Evolutionary conservation across 2,888 invertebrate species (phyloP).

Genomic region (Cryptus viduatorius): DNA sequence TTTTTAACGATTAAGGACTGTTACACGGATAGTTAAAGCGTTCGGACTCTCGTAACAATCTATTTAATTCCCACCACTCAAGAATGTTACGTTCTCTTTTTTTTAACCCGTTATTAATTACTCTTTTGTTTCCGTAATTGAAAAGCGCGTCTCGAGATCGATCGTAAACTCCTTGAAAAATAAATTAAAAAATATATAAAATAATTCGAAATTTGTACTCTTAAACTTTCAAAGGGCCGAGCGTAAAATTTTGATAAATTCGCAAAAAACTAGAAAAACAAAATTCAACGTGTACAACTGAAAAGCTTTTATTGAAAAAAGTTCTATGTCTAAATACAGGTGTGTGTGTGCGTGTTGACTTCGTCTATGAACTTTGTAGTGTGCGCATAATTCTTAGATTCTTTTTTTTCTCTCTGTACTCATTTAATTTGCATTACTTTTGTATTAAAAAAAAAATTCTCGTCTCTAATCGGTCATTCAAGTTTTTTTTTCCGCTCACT

Average conservation of each 20-base stretch:
- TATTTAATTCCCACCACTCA: constrained; percentile 33
- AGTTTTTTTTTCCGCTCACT: constrained; percentile 41
- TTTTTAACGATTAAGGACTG: constrained; percentile 27
- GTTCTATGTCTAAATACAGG: constrained; percentile 83
- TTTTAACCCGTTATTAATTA: not conserved
- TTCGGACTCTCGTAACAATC: constrained; percentile 21
- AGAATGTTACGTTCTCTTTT: constrained; percentile 22
- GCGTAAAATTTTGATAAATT: constrained; percentile 77
- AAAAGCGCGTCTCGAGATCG: constrained; percentile 28
- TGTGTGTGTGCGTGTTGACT: constrained; percentile 77
- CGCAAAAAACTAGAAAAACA: constrained; percentile 80
- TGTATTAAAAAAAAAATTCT: not conserved
- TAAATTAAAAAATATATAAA: too few relatives aligned
- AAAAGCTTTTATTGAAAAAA: constrained; percentile 84
- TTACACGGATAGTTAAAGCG: constrained; percentile 45
- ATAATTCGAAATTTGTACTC: too few relatives aligned
- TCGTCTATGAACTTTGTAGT: constrained; percentile 61
- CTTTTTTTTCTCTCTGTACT: constrained; percentile 10
- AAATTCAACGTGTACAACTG: constrained; percentile 83
- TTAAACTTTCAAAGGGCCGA: constrained; percentile 73
- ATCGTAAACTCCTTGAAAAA: not conserved
- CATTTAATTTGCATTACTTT: constrained; percentile 38
- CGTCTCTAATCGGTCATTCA: constrained; percentile 48
- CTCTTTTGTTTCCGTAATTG: constrained; percentile 5
- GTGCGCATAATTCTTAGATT: constrained; percentile 57